A percentile compares a stretch with the other conserved stretches of the same genome.
phyloP scores from a whole-genome alignment of 2,888 invertebrate genomes.

The Synergus itoensis region DNA sequence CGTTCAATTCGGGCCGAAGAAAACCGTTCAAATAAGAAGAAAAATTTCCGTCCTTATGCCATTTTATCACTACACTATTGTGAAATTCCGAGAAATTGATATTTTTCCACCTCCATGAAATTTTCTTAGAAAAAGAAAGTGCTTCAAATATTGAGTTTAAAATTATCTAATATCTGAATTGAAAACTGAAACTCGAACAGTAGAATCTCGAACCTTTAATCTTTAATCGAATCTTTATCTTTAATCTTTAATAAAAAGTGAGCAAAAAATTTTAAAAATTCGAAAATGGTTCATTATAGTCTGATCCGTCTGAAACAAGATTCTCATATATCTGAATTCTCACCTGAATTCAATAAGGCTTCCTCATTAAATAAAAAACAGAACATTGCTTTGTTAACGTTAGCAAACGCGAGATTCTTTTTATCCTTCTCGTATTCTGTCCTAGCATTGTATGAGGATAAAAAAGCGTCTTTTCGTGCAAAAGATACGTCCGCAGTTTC shows the following conservation, averaged over 20 bases:
- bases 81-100: neutral
- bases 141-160: too few species aligned
- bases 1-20: conserved; percentile 27
- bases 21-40: neutral
- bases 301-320: neutral
- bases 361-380: neutral
- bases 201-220: too few species aligned
- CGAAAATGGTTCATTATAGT: too few species aligned
- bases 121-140: neutral
- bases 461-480: conserved; percentile 12
- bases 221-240: too few species aligned
- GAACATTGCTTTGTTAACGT: neutral
- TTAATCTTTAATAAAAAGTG: too few species aligned
- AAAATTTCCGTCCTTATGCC: neutral
- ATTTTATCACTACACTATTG: conserved; percentile 19
- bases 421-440: neutral
- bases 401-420: conserved; percentile 1
- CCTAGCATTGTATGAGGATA: conserved; percentile 6
- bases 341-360: neutral
- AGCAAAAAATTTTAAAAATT: too few species aligned
- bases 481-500: conserved; percentile 31
- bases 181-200: too few species aligned
- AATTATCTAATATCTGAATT: too few species aligned
- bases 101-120: neutral
- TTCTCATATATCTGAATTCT: neutral